Evolutionary conservation across 2,113 vertebrate genomes (phyloP).

Genomic region (Addax nasomaculatus): DNA sequence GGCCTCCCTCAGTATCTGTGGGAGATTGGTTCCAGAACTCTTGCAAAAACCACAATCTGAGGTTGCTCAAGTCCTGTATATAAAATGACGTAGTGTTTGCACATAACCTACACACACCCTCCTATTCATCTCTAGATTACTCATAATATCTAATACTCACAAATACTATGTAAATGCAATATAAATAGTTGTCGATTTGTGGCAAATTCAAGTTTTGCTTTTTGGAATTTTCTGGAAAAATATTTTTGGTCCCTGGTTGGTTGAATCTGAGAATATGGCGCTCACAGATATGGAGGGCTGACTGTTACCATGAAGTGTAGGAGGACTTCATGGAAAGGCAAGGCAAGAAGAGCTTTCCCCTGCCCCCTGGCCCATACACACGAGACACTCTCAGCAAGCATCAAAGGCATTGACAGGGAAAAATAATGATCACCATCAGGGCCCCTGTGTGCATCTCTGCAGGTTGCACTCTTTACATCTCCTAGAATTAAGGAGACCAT

Average conservation of each 20-base stretch:
- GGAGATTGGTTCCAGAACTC: background rate
- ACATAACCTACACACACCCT: background rate
- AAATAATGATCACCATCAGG: background rate
- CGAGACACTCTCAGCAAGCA: background rate
- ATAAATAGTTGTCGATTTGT: background rate
- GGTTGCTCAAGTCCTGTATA: background rate
- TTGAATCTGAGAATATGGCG: background rate
- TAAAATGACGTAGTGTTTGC: background rate
- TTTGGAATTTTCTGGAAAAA: background rate
- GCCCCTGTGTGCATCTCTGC: background rate
- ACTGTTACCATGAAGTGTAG: background rate
- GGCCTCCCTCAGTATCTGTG: background rate
- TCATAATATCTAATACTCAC: background rate
- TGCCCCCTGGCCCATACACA: accelerated
- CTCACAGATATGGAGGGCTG: background rate
- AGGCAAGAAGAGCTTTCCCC: background rate
- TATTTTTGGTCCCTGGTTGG: background rate
- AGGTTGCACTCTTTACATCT: background rate
- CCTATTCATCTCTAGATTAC: background rate
- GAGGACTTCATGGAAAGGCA: background rate
- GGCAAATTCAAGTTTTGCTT: background rate
- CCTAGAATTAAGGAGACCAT: background rate
- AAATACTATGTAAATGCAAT: background rate
- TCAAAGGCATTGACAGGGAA: background rate
- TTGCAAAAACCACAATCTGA: background rate